Evolutionary conservation across 2,113 vertebrate species (phyloP), one percentile per base, ranked within the genome.

Genomic region (Takifugu flavidus): DNA sequence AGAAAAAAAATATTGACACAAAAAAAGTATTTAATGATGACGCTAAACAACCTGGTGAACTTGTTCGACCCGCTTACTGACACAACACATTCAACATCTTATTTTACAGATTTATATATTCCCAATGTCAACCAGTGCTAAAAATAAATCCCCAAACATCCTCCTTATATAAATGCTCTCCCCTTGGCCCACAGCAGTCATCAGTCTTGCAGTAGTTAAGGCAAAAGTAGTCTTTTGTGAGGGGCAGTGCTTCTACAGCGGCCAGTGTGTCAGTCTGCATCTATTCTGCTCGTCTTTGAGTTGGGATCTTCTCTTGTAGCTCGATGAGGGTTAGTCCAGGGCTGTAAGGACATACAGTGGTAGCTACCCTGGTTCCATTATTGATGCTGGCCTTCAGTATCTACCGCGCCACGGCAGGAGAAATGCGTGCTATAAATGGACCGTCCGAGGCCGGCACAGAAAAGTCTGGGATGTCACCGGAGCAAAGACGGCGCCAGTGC

Each of bases 201-300:
- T 80, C 68, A 78, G 54, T 80, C 53, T 64, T 72, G 74, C 65
- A 80, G 75, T 72, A 82, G 54, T 83, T 80, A 80, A 82, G 79
- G 82, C 76, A 84, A 13, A 83, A 71, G 62, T 70, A 78, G 69
- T 71, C 56, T 65, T 71, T 72, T 56, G 74, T 4, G 50, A n/a
- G 28, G 28, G 67, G 78, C 70, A 67, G 55, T 63, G 64, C 59
- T 67, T 72, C 39, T 53, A 25, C 59, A 67, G 49, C 53, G 63
- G 67, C 42, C 69, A 75, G 58, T 74, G 49, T 59, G 58, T 27
- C 45, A 73, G 57, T 59, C 15, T 74, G 64, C 47, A 49, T 70
- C 46, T 79, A 56, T 39, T 20, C 20, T 20, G 20, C 20, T 20
- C 20, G 20, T 20, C 20, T 20, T 20, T 20, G 20, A 20, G 20